These are phyloP conservation scores for Otocyon megalotis DNA, from an alignment of 2,113 vertebrate genomes.

Conservation along the genomic window DNA sequence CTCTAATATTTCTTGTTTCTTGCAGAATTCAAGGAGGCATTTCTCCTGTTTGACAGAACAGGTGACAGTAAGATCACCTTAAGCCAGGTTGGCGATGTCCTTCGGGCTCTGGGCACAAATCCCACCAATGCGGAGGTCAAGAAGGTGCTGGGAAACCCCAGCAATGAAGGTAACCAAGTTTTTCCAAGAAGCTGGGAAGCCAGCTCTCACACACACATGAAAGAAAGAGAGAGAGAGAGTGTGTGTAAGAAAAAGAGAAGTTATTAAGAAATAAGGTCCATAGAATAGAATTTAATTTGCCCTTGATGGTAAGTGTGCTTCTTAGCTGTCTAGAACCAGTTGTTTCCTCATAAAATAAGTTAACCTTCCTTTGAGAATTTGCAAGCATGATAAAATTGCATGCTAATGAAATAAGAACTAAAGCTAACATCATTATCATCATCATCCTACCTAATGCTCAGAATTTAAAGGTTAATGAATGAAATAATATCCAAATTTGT, in stretches of 20 bases:
- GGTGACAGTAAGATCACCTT: constrained; percentile 95
- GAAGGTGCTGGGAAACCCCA: constrained; percentile 94
- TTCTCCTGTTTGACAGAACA: constrained; percentile 98
- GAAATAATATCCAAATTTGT: not conserved
- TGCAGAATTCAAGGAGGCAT: constrained; percentile 99
- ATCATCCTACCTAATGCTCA: not conserved
- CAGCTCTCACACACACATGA: not conserved
- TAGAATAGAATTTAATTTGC: not conserved
- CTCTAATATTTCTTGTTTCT: constrained; percentile 69
- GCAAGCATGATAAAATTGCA: constrained; percentile 4
- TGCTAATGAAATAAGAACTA: constrained; percentile 9
- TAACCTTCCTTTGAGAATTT: constrained; percentile 22
- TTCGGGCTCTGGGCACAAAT: constrained; percentile 98
- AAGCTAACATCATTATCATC: not conserved
- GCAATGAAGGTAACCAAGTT: constrained; percentile 91
- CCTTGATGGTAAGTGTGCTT: not conserved
- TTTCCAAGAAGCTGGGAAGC: not conserved
- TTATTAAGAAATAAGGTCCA: constrained; percentile 11
- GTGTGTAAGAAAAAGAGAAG: not conserved
- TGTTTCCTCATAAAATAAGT: constrained; percentile 11
- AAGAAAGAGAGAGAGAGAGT: not conserved
- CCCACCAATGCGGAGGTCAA: constrained; percentile 95
- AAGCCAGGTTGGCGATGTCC: constrained; percentile 96
- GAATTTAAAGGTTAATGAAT: constrained; percentile 22
- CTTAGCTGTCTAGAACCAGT: not conserved